Evolutionary conservation across 2,113 vertebrate species (phyloP).

Genomic region (Embiotoca jacksoni): DNA sequence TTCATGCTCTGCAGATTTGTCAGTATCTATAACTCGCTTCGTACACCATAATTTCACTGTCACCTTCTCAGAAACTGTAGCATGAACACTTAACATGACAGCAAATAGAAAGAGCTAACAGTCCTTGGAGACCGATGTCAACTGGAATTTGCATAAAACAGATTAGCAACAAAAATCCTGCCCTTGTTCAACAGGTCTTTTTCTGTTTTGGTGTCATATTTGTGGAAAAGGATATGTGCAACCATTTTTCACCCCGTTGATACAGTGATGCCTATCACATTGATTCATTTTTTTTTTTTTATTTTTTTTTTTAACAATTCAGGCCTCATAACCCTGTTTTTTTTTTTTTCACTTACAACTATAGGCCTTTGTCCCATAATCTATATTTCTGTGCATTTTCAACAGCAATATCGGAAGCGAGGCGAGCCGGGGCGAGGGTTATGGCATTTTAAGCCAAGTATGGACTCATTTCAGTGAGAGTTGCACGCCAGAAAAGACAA

Average conservation of each 20-base stretch:
- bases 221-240: too few relatives aligned
- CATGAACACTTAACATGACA: not conserved
- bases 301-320: not conserved
- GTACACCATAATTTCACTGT: not conserved
- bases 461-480: slow-evolving; percentile 37
- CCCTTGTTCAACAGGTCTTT: too few relatives aligned
- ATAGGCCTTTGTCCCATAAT: not conserved
- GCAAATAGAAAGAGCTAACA: not conserved
- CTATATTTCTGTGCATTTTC: slow-evolving; percentile 4
- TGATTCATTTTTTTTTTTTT: not conserved
- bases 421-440: slow-evolving; percentile 40
- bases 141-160: not conserved
- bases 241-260: too few relatives aligned
- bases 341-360: not conserved
- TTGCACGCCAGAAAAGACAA: slow-evolving; percentile 52
- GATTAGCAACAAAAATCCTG: not conserved
- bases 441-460: slow-evolving; percentile 46
- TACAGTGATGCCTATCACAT: too few relatives aligned
- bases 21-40: not conserved
- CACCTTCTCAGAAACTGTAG: not conserved
- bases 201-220: too few relatives aligned
- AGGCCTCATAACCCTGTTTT: not conserved
- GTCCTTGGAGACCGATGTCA: not conserved
- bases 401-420: slow-evolving; percentile 8
- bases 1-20: not conserved